Conservation (phyloP, 2,113 vertebrate species). For the Myiopsitta monachus region DNA sequence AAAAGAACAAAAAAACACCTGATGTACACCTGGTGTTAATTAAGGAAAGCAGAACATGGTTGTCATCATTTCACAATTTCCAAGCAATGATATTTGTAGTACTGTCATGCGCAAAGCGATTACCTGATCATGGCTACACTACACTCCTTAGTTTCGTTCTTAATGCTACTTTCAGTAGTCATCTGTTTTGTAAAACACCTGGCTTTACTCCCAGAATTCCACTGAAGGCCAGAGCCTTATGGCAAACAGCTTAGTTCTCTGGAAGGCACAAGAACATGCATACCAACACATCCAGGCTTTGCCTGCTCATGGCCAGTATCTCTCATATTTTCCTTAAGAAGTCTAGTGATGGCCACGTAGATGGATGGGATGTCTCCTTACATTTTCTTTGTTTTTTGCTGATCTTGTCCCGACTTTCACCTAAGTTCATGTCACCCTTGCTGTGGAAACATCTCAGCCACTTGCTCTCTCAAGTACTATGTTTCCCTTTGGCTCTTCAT, state of each 20-base stretch:
- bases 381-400: not conserved
- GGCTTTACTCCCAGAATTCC: not conserved
- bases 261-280: not conserved
- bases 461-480: not conserved
- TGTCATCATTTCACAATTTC: not conserved
- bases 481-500: not conserved
- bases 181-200: not conserved
- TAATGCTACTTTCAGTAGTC: not conserved
- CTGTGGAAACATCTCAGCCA: not conserved
- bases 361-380: not conserved
- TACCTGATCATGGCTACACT: not conserved
- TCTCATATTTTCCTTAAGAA: not conserved
- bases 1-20: not conserved
- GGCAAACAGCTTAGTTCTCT: not conserved
- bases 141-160: not conserved
- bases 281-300: not conserved
- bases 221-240: not conserved
- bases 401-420: not conserved
- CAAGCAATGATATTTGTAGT: not conserved
- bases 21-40: not conserved
- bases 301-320: not conserved
- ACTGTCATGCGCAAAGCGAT: not conserved
- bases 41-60: not conserved
- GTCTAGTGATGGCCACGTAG: not conserved
- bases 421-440: not conserved